phyloP scores from a whole-genome alignment of 1,140 invertebrate genomes.

The Metopolophium dirhodum region DNA sequence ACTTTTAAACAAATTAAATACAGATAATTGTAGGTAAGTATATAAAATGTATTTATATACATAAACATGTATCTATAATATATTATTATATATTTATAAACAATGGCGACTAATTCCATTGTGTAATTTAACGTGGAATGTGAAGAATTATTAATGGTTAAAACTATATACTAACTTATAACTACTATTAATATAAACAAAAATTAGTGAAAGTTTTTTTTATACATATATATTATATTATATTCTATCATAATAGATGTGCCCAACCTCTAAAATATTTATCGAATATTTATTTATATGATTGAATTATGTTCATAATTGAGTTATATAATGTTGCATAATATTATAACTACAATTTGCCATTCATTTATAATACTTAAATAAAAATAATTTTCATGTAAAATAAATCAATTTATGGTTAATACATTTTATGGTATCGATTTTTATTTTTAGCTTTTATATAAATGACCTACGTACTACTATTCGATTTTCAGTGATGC shows the following conservation, averaged over 20 bases:
- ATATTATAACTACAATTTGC: neutral
- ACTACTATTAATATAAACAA: neutral
- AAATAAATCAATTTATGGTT: neutral
- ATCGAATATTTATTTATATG: neutral
- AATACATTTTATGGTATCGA: neutral
- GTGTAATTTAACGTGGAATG: neutral
- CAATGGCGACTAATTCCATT: neutral
- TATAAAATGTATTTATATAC: neutral
- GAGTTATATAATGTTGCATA: neutral
- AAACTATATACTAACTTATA: neutral
- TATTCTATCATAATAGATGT: neutral
- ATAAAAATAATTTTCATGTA: neutral
- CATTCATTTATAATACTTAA: neutral
- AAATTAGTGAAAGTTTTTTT: neutral
- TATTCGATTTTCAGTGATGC: neutral
- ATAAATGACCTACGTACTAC: neutral
- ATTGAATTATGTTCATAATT: neutral
- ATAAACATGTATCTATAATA: neutral
- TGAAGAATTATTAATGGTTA: neutral
- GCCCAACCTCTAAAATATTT: neutral
- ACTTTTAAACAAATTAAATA: neutral
- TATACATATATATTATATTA: neutral
- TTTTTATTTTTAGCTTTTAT: neutral
- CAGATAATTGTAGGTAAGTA: neutral
- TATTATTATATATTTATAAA: neutral